Percentiles rank a stretch among this genome's conserved stretches.
These are phyloP conservation scores for Megaustenia siamemsis DNA, from an alignment of 2,888 invertebrate genomes.

Conservation along the genomic window DNA sequence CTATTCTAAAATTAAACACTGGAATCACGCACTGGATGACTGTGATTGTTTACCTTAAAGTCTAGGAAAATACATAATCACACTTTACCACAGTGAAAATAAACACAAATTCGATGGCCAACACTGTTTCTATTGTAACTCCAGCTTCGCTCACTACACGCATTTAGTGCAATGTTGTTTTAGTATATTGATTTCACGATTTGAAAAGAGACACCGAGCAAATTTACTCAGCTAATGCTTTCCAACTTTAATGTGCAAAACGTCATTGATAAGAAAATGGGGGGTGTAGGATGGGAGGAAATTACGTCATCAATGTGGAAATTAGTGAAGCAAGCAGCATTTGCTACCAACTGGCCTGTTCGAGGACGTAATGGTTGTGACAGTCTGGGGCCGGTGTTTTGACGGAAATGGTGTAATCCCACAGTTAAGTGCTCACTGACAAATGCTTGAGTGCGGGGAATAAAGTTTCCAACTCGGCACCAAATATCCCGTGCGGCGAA, in stretches of 20 bases:
- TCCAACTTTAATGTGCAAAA: not conserved
- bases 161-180: not conserved
- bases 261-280: not conserved
- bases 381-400: not conserved
- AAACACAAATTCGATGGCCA: no score
- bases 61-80: no score
- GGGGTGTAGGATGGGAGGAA: not conserved
- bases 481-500: not conserved
- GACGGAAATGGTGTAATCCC: not conserved
- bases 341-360: not conserved
- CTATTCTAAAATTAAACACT: no score
- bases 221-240: slow-evolving; percentile 12
- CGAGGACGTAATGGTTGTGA: not conserved
- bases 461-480: not conserved
- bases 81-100: no score
- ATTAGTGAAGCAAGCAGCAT: not conserved
- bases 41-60: no score
- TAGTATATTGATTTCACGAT: not conserved
- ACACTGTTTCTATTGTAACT: no score
- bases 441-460: not conserved
- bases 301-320: not conserved
- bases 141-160: not conserved
- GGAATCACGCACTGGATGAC: no score
- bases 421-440: not conserved
- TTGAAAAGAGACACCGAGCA: not conserved